Evolutionary conservation across 2,888 invertebrate species (phyloP).

Genomic region (Deladenus siricidicola): DNA sequence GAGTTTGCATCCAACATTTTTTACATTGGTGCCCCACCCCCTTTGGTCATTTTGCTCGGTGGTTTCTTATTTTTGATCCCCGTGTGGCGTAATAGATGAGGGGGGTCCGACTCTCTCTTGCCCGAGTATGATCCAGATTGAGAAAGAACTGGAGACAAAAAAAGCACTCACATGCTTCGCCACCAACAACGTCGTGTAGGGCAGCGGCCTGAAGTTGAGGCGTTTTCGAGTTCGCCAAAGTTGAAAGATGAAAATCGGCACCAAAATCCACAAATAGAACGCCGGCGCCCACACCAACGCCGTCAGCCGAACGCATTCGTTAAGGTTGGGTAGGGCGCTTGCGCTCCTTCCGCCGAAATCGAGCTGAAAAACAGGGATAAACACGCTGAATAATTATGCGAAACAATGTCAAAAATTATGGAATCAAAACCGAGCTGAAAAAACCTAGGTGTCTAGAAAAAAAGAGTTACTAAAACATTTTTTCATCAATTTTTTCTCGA

Average conservation of each 20-base stretch:
- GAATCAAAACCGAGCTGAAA: no score
- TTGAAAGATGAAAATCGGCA: slow-evolving; percentile 30
- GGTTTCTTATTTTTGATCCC: not conserved
- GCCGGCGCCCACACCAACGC: slow-evolving; percentile 45
- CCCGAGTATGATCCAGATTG: no score
- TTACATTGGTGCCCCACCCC: no score
- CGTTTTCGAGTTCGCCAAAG: slow-evolving; percentile 11
- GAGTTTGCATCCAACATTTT: no score
- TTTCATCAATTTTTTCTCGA: no score
- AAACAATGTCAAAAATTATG: no score
- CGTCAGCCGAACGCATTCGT: slow-evolving; percentile 45
- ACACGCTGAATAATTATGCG: no score
- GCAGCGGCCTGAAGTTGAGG: slow-evolving; percentile 14
- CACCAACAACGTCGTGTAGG: slow-evolving; percentile 22
- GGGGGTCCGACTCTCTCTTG: not conserved
- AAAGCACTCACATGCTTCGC: slow-evolving; percentile 20
- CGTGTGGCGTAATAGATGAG: not conserved
- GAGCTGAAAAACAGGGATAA: not conserved
- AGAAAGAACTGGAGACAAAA: no score
- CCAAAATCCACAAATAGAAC: slow-evolving; percentile 32
- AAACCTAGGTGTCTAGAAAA: no score
- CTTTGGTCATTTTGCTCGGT: no score
- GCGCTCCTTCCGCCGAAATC: not conserved
- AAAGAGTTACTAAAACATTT: no score
- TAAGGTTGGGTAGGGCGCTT: slow-evolving; percentile 37